Conservation (phyloP, 2,797 vertebrate genomes). For the Silurus lanzhouensis region DNA sequence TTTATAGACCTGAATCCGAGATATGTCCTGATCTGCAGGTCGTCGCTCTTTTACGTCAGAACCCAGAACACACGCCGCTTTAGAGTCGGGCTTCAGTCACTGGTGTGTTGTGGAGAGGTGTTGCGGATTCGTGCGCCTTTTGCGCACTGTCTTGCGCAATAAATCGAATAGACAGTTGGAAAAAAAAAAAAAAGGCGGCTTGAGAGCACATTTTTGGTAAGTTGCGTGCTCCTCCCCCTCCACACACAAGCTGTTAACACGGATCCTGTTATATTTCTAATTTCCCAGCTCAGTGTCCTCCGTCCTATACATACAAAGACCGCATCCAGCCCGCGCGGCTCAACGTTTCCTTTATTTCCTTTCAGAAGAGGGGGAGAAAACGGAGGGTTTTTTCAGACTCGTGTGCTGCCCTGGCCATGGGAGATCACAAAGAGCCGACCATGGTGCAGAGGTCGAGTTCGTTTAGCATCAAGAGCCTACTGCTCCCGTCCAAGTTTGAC, state of each 20-base stretch:
- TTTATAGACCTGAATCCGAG: background rate
- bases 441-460: slow-evolving; percentile 67
- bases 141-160: background rate
- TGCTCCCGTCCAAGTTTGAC: slow-evolving; percentile 65
- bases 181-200: background rate
- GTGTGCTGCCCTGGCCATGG: slow-evolving; percentile 54
- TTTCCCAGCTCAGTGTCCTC: slow-evolving; percentile 53
- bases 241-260: slow-evolving; percentile 49
- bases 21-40: background rate
- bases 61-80: slow-evolving; percentile 31
- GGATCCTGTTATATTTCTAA: slow-evolving; percentile 56
- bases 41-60: slow-evolving; percentile 33
- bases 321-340: slow-evolving; percentile 49
- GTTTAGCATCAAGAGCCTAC: slow-evolving; percentile 67
- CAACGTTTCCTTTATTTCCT: slow-evolving; percentile 32
- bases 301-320: slow-evolving; percentile 52
- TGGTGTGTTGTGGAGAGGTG: background rate
- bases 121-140: background rate
- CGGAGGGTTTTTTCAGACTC: slow-evolving; percentile 34
- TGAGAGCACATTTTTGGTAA: slow-evolving; percentile 11
- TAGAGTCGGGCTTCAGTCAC: background rate
- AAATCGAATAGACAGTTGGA: background rate
- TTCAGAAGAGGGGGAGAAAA: slow-evolving; percentile 21
- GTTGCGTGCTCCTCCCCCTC: slow-evolving; percentile 57
- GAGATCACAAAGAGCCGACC: slow-evolving; percentile 61